These are phyloP conservation scores for Meganola albula DNA, from an alignment of 2,888 invertebrate genomes.

Conservation along the genomic window DNA sequence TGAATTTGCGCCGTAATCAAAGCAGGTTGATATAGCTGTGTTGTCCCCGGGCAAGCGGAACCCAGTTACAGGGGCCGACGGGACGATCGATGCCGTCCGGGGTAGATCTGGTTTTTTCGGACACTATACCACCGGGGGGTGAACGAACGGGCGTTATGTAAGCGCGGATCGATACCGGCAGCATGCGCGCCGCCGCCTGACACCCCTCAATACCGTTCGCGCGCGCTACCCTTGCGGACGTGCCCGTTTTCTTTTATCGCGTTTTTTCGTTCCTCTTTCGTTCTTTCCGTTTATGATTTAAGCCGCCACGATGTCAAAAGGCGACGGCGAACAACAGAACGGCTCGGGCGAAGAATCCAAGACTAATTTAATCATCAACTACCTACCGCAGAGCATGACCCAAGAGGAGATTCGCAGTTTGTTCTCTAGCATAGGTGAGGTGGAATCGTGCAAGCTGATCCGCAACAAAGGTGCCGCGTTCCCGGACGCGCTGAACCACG, in stretches of 20 bases:
- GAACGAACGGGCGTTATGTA: constrained; percentile 74
- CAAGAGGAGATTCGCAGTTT: constrained; percentile 99
- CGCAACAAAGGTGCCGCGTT: constrained; percentile 97
- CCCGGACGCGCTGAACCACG: constrained; percentile 80
- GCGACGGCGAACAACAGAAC: constrained; percentile 91
- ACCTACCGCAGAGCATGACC: constrained; percentile 99
- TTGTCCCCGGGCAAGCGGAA: constrained; percentile 23
- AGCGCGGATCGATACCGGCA: constrained; percentile 60
- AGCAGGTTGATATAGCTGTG: constrained; percentile 5
- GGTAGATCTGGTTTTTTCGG: constrained; percentile 73
- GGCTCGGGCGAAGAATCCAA: constrained; percentile 94
- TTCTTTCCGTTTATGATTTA: constrained; percentile 78
- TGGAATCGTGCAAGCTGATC: constrained; percentile 99
- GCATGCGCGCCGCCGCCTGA: constrained; percentile 40
- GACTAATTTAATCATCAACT: constrained; percentile 99
- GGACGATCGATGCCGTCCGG: constrained; percentile 60
- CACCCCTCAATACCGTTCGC: constrained; percentile 62
- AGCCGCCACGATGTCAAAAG: constrained; percentile 88
- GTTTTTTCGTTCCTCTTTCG: constrained; percentile 78
- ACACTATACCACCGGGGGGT: constrained; percentile 74
- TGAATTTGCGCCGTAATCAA: constrained; percentile 5
- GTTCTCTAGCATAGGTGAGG: constrained; percentile 98
- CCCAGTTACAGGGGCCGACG: constrained; percentile 32
- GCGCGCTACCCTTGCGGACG: constrained; percentile 72
- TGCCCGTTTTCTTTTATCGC: constrained; percentile 73